phyloP scores from a whole-genome alignment of 2,888 invertebrate species.

The Dynastes hyllus region DNA sequence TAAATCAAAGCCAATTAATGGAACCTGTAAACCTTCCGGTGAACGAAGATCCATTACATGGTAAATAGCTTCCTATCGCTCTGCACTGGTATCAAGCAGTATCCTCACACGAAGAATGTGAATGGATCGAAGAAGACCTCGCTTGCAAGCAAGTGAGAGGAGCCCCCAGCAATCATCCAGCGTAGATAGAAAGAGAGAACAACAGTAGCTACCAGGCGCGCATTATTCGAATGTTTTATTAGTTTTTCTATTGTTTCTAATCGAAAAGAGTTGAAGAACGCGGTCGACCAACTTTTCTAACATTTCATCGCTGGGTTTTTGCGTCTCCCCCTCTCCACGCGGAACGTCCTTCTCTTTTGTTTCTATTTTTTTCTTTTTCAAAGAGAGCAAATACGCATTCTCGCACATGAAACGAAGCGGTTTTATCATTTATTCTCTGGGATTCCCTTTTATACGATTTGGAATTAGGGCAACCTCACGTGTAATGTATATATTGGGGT shows the following conservation, averaged over 20 bases:
- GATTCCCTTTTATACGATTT: too few relatives aligned
- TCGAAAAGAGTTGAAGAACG: conserved; percentile 23
- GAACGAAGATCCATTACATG: too few relatives aligned
- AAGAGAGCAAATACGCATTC: too few relatives aligned
- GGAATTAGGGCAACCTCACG: too few relatives aligned
- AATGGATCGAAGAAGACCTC: conserved; percentile 45
- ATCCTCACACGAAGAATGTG: conserved; percentile 53
- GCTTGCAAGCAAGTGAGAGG: not conserved
- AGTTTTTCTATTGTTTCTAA: conserved; percentile 50
- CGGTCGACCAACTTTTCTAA: conserved; percentile 14
- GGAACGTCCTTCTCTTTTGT: not conserved
- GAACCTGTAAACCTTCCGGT: too few relatives aligned
- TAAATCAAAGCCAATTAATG: too few relatives aligned
- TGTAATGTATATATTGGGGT: too few relatives aligned
- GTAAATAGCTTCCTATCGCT: not conserved
- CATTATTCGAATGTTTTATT: conserved; percentile 51
- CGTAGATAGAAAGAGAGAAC: conserved; percentile 16
- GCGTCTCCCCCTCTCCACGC: too few relatives aligned
- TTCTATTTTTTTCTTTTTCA: not conserved
- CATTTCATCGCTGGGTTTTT: conserved; percentile 4
- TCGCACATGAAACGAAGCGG: too few relatives aligned
- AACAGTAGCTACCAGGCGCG: not conserved
- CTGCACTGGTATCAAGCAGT: too few relatives aligned
- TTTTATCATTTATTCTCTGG: too few relatives aligned
- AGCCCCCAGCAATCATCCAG: not conserved